Base-by-base conservation (phyloP, 2,113 vertebrate genomes). In the Entomyzon cyanotis region DNA sequence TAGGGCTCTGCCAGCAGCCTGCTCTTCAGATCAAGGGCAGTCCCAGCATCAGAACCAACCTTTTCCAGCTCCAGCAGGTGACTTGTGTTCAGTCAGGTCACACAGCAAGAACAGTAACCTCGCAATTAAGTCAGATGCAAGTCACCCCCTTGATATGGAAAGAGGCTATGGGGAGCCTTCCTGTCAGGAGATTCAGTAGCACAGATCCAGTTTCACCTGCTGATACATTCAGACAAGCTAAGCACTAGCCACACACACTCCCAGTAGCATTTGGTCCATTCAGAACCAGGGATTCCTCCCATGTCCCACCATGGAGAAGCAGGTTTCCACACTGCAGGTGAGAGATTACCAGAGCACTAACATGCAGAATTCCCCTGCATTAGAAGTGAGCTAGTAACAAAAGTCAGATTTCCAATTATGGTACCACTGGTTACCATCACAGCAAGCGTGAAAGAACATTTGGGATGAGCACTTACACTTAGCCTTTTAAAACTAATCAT, bases 221-320 rank as follows among this genome's bases (percentile, higher is more conserved):
- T 69, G 28, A 52, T 11, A 33, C 8, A 30, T 8, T n/a, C 23
- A 58, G 23, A n/a, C 22, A 56, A 2, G 4, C n/a, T 56, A 31
- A 68, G 39, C 35, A 84, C 4, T 41, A 93, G 52, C 28, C 52
- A 58, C 11, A 15, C 5, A 25, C 10, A 15, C n/a, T 17, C 10
- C 15, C 33, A 33, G 47, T 25, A 74, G 31, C 21, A 35, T 64
- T 31, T 11, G 5, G 16, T 52, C 56, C 60, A 31, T 30, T 17
- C 76, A 75, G 18, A 77, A 19, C 4, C 50, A 73, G 49, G 3
- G 11, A 71, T 8, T 68, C 7, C 33, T 75, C 35, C 39, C 4
- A 1, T 5, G 9, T 10, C n/a, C 18, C 37, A 53, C 4, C 31
- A 76, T 0, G 0, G 9, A 23, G 11, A 37, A 49, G 18, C 16